Evolutionary conservation across 2,888 invertebrate genomes (phyloP), one percentile per base, ranked within the genome.

Genomic region (Eilema sororculum): DNA sequence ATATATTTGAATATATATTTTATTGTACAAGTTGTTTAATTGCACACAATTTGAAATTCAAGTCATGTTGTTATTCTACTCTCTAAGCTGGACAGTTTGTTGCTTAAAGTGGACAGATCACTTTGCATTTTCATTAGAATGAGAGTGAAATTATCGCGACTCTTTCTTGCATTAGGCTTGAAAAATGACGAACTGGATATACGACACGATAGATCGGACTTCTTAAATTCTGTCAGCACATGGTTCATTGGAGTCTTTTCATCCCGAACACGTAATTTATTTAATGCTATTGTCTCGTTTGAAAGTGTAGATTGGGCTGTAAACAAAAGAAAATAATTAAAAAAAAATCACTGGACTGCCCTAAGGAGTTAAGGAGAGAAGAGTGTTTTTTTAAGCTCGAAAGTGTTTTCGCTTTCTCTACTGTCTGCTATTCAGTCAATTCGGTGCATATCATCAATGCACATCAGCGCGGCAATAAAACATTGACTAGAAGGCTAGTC

Each of bases 101-200:
- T 89, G 74, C 86, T 92, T 30, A 95, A 77, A 3, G 85, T 87
- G 4, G 86, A 85, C 22, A 95, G 78, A 75, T 95, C 95, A 68
- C 81, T 90, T 85, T 95, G 95, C 76, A 95, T 93, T 82, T 93
- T 93, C 24, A 94, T 69, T 22, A 95, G 80, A 57, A 94, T 89
- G 46, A 89, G 89, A 1, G 90, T 84, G 72, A 94, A 90, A 78
- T 92, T 94, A 25, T 94, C 94, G 16, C 85, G 84, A 68, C 91
- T 92, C 69, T 91, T 94, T 67, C 85, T 86, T 2, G 90, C 85
- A 62, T 87, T 86, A 4, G 91, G 67, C 78, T 86, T 92, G 73
- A 90, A 92, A 41, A 95, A 76, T 5, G 93, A 91, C 0, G 91
- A 87, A 57, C 84, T 89, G 1, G 94, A 94, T 0, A 92, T 83